A percentile compares a stretch with the other conserved stretches of the same genome.
These are phyloP conservation scores for Aurelia aurita DNA, from an alignment of 30 jellyfish, hydroid and myxozoan genomes.

Conservation along the genomic window DNA sequence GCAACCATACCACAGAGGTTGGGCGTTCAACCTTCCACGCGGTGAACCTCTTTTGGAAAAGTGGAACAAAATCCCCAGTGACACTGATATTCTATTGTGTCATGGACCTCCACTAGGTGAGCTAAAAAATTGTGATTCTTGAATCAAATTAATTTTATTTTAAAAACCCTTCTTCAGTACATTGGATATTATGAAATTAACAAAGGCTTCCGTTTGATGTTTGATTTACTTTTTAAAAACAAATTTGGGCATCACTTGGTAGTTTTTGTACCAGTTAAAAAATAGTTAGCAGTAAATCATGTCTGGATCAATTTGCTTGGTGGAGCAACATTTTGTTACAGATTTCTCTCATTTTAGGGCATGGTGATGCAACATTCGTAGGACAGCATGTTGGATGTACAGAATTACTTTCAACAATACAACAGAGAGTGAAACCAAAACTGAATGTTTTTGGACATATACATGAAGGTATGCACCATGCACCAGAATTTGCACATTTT, in stretches of 20 bases:
- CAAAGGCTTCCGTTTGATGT: too few relatives aligned
- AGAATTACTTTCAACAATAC: conserved; percentile 85
- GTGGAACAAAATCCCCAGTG: conserved; percentile 90
- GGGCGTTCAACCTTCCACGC: conserved; percentile 81
- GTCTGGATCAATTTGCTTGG: too few relatives aligned
- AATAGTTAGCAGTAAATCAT: too few relatives aligned
- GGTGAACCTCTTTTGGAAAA: conserved; percentile 76
- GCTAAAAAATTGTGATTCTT: background rate
- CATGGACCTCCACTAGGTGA: conserved; percentile 97
- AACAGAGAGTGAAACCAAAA: conserved; percentile 88
- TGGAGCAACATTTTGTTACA: too few relatives aligned
- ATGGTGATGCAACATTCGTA: conserved; percentile 72
- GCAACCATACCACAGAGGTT: conserved; percentile 83
- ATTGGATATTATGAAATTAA: too few relatives aligned
- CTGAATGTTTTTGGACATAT: conserved; percentile 92
- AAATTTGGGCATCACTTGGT: too few relatives aligned
- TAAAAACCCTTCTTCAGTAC: too few relatives aligned
- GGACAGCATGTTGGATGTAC: conserved; percentile 87
- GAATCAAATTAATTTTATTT: too few relatives aligned
- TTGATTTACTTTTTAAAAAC: too few relatives aligned
- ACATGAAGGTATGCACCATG: conserved; percentile 88
- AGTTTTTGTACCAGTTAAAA: too few relatives aligned
- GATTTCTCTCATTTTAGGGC: conserved; percentile 22
- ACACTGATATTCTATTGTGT: conserved; percentile 81
- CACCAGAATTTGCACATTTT: background rate